These are phyloP conservation scores for Chrysocyon brachyurus DNA, from an alignment of 2,797 vertebrate species.

Conservation along the genomic window DNA sequence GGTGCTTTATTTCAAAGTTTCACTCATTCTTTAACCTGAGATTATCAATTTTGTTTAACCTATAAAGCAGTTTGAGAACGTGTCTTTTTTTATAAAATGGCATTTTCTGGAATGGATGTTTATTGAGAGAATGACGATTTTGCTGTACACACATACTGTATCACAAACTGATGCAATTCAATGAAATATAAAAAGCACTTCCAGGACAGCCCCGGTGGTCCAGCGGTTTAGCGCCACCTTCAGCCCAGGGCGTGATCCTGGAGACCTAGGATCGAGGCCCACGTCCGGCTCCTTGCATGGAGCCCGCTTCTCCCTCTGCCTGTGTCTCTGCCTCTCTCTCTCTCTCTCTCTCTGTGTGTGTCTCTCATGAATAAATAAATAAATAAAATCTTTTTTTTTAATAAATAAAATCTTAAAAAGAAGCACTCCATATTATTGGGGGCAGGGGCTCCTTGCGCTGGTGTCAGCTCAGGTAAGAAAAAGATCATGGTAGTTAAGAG, in stretches of 20 bases:
- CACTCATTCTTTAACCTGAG: background rate
- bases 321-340: no score
- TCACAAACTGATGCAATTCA: background rate
- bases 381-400: no score
- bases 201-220: background rate
- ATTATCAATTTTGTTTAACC: background rate
- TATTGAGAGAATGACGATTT: background rate
- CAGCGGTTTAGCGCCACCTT: no score
- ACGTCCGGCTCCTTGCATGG: no score
- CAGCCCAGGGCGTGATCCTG: no score
- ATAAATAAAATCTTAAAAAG: background rate
- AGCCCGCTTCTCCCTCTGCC: no score
- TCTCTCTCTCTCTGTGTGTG: no score
- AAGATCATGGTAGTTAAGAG: background rate
- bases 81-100: background rate
- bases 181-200: background rate
- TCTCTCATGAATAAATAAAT: no score
- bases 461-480: background rate
- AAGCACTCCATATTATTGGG: background rate
- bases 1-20: background rate
- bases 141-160: background rate
- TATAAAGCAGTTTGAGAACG: background rate
- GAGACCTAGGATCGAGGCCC: no score
- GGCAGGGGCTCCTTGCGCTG: background rate
- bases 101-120: background rate